Evolutionary conservation across 2,888 invertebrate genomes (phyloP).

Genomic region (Orthonychiurus folsomi): DNA sequence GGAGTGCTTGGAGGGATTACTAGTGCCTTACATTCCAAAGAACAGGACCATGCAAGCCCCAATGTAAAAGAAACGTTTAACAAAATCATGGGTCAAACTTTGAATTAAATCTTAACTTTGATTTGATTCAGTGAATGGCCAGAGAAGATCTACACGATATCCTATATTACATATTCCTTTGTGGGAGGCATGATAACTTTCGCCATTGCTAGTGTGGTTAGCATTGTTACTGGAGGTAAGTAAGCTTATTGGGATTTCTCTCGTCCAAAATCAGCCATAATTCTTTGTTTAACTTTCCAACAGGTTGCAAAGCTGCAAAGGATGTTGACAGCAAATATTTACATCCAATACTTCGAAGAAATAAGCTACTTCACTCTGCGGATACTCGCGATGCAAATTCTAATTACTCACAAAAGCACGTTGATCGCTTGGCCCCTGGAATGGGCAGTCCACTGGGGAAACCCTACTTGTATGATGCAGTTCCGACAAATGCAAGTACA

Average conservation of each 20-base stretch:
- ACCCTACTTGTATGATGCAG: background rate
- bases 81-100: background rate
- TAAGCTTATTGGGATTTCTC: background rate
- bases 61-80: background rate
- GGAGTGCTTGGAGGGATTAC: background rate
- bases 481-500: background rate
- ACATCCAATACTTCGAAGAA: conserved; percentile 17
- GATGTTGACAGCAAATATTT: conserved; percentile 19
- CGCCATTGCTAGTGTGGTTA: conserved; percentile 21
- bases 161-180: conserved; percentile 32
- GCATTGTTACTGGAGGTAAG: conserved; percentile 33
- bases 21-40: background rate
- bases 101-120: conserved; percentile 5
- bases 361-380: background rate
- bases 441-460: too few species aligned
- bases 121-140: conserved; percentile 11
- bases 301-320: conserved; percentile 15
- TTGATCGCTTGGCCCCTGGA: background rate
- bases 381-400: background rate
- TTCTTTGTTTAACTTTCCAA: conserved; percentile 1
- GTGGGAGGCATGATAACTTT: conserved; percentile 30
- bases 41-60: background rate
- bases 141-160: conserved; percentile 31
- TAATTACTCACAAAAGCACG: background rate
- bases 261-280: too few species aligned